phyloP scores from a whole-genome alignment of 2,797 vertebrate genomes.

The Alfaro cultratus region DNA sequence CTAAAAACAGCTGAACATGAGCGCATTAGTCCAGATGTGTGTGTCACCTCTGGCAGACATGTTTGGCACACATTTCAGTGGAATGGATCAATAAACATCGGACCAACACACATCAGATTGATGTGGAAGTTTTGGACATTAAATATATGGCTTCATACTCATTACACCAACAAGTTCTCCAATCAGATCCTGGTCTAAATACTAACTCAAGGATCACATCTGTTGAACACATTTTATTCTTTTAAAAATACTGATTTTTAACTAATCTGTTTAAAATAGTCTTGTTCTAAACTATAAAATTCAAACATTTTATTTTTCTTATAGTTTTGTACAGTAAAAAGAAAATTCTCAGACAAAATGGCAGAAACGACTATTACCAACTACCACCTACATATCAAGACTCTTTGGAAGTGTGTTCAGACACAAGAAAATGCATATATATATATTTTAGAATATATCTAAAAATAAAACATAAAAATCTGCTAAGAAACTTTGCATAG shows the following conservation, averaged over 20 bases:
- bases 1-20: not conserved
- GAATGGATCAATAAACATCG: slow-evolving; percentile 31
- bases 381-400: not conserved
- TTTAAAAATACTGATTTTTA: slow-evolving; percentile 71
- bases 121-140: slow-evolving; percentile 49
- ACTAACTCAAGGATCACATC: slow-evolving; percentile 41
- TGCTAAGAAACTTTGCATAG: slow-evolving; percentile 53
- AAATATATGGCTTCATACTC: slow-evolving; percentile 79
- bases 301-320: slow-evolving; percentile 22
- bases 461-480: slow-evolving; percentile 1
- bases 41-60: not conserved
- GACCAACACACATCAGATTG: slow-evolving; percentile 48
- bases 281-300: slow-evolving; percentile 62
- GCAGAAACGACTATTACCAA: slow-evolving; percentile 22
- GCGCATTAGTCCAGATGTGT: not conserved
- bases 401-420: slow-evolving; percentile 25
- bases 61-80: slow-evolving; percentile 22
- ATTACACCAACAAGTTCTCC: slow-evolving; percentile 57
- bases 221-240: slow-evolving; percentile 71
- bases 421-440: not conserved
- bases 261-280: slow-evolving; percentile 72
- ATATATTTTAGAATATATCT: not conserved
- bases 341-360: slow-evolving; percentile 31
- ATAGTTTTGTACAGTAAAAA: slow-evolving; percentile 29
- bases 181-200: slow-evolving; percentile 45